Evolutionary conservation across 2,113 vertebrate species (phyloP).

Genomic region (Erythrolamprus reginae): DNA sequence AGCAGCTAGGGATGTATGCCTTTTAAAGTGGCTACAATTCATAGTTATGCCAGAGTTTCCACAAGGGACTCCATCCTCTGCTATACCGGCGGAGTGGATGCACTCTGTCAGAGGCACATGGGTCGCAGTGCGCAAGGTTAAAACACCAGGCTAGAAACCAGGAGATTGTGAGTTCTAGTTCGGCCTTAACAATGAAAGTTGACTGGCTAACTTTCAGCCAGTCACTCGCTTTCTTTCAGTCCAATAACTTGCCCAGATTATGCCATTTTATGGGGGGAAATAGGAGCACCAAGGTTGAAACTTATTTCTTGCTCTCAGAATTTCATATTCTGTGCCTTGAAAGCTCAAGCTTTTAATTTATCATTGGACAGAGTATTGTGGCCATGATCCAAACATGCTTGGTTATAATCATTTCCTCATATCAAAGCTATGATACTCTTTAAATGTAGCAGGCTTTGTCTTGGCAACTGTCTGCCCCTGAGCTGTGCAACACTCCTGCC

Average conservation of each 20-base stretch:
- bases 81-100: no score
- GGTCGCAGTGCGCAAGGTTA: neutral
- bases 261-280: neutral
- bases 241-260: neutral
- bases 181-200: neutral
- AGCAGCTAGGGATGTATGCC: no score
- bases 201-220: neutral
- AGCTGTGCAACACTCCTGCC: slow-evolving; percentile 27
- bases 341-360: neutral
- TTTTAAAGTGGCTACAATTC: no score
- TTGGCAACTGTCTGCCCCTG: slow-evolving; percentile 40
- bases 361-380: slow-evolving; percentile 1
- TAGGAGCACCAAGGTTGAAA: neutral
- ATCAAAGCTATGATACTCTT: neutral
- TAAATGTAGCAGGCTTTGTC: slow-evolving; percentile 13
- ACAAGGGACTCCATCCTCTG: no score
- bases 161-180: neutral
- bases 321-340: neutral
- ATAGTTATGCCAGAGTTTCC: no score
- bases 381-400: neutral
- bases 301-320: neutral
- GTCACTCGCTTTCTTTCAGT: neutral
- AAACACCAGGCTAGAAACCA: neutral
- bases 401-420: slow-evolving; percentile 4
- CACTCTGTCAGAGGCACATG: no score